Percentiles rank a stretch among this genome's conserved stretches.
Evolutionary conservation across 2,113 vertebrate species (phyloP).

Genomic region (Hypomesus transpacificus): DNA sequence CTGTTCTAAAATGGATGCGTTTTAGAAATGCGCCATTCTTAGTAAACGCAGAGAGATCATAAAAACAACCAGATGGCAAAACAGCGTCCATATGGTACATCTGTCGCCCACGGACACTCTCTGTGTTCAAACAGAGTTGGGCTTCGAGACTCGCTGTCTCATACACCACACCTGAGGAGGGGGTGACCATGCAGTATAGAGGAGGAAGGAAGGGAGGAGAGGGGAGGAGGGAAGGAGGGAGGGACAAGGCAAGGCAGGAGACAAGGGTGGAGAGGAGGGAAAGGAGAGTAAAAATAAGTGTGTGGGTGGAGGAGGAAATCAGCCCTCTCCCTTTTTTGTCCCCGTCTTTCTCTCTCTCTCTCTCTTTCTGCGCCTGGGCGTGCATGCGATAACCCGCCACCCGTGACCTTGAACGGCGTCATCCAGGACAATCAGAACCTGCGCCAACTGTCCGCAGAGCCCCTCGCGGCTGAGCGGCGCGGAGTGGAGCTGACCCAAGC

Average conservation of each 20-base stretch:
- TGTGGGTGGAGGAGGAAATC: too few relatives aligned
- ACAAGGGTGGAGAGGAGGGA: neutral
- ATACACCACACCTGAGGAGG: neutral
- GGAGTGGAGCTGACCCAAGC: neutral
- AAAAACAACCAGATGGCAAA: neutral
- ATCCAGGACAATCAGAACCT: neutral
- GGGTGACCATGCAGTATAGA: neutral
- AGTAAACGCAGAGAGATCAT: neutral
- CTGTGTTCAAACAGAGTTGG: neutral
- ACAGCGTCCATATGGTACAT: neutral
- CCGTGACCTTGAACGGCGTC: neutral
- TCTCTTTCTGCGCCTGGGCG: too few relatives aligned
- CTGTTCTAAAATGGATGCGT: too few relatives aligned
- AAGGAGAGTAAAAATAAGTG: too few relatives aligned
- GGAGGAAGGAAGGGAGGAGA: neutral
- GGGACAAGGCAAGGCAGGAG: neutral
- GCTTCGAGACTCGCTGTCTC: neutral
- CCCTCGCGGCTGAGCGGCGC: neutral
- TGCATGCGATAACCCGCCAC: too few relatives aligned
- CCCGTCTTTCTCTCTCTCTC: neutral
- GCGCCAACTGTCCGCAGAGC: neutral
- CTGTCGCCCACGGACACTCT: neutral
- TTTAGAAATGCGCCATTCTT: neutral
- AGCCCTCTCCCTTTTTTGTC: too few relatives aligned
- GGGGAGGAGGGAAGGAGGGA: neutral